Percentiles rank a stretch among this genome's conserved stretches.
These are phyloP conservation scores for Synanthedon vespiformis DNA, from an alignment of 2,888 invertebrate genomes.

Conservation along the genomic window DNA sequence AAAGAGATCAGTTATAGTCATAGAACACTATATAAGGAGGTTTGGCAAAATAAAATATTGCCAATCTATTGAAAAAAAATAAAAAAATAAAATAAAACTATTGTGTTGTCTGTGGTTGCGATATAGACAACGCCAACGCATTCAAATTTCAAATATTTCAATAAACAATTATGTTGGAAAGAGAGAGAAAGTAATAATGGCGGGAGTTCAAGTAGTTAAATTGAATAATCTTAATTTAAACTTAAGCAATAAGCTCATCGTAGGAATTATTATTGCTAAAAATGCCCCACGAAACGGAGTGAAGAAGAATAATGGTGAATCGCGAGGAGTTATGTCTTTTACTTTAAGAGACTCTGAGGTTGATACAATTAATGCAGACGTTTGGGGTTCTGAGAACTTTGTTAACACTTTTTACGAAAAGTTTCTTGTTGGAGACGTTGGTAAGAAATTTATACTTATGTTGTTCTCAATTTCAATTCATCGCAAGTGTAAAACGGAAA, in stretches of 20 bases:
- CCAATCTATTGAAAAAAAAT: no score
- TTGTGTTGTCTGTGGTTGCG: no score
- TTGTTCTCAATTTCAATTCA: background rate
- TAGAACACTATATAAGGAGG: no score
- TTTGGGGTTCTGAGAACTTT: slow-evolving; percentile 78
- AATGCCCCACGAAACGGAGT: slow-evolving; percentile 64
- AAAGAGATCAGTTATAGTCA: no score
- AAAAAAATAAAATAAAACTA: no score
- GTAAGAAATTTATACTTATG: slow-evolving; percentile 40
- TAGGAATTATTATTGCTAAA: slow-evolving; percentile 76
- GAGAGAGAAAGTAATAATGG: slow-evolving; percentile 26
- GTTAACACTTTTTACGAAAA: slow-evolving; percentile 72
- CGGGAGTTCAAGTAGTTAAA: slow-evolving; percentile 51
- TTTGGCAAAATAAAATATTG: no score
- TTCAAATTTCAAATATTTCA: no score
- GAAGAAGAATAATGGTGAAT: slow-evolving; percentile 63
- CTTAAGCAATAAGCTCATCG: slow-evolving; percentile 53
- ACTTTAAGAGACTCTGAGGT: slow-evolving; percentile 79
- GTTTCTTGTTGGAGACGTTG: slow-evolving; percentile 78
- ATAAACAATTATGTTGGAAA: background rate
- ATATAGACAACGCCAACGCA: no score
- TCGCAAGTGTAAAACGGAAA: background rate
- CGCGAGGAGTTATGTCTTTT: slow-evolving; percentile 80
- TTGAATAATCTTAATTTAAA: slow-evolving; percentile 54
- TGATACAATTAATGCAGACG: slow-evolving; percentile 80